Conservation (phyloP, 2,113 vertebrate genomes). For the Oryzias javanicus region DNA sequence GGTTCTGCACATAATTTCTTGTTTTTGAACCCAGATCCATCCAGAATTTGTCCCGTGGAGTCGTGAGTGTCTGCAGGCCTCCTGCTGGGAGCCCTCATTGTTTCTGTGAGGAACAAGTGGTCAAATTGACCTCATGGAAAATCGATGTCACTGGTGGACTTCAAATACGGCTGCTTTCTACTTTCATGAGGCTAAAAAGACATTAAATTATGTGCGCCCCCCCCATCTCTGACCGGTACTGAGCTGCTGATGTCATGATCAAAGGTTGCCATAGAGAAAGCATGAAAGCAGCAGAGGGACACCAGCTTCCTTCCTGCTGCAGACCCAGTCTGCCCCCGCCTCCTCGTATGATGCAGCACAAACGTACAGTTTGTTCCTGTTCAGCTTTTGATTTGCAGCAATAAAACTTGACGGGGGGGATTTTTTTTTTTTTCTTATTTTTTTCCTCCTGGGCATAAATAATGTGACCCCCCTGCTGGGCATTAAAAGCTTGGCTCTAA, state of each 20-base stretch:
- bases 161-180: constrained; percentile 35
- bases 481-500: not conserved
- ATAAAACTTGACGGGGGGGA: not conserved
- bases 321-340: constrained; percentile 8
- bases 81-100: constrained; percentile 5
- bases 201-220: constrained; percentile 30
- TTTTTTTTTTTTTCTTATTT: not conserved
- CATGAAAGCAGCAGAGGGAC: constrained; percentile 41
- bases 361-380: constrained; percentile 4
- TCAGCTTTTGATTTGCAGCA: not conserved
- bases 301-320: constrained; percentile 14
- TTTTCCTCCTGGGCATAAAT: not conserved
- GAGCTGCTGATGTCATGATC: constrained; percentile 44
- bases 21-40: too few species aligned
- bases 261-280: constrained; percentile 66
- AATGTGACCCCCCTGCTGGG: not conserved
- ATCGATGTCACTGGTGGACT: constrained; percentile 39
- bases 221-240: constrained; percentile 10
- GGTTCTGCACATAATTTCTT: too few species aligned
- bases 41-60: not conserved
- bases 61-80: not conserved
- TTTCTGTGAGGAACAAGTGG: constrained; percentile 35
- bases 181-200: constrained; percentile 43
- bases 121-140: constrained; percentile 27
- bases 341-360: not conserved